Percentiles rank a stretch among this genome's conserved stretches.
These are phyloP conservation scores for Nudaria mundana DNA, from an alignment of 2,888 invertebrate species.

Conservation along the genomic window DNA sequence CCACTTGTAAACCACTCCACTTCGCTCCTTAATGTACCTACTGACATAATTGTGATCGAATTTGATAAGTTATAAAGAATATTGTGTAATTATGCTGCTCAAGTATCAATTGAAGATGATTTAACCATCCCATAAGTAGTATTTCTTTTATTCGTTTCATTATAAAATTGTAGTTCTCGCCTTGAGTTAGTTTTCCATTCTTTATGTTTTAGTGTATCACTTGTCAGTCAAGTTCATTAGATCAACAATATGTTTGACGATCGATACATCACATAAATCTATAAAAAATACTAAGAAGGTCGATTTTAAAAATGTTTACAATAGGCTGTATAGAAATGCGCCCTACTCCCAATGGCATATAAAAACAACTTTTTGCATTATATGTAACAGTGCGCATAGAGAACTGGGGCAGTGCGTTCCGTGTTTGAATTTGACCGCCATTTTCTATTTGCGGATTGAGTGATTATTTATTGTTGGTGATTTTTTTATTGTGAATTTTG, in stretches of 20 bases:
- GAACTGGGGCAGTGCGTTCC: conserved; percentile 46
- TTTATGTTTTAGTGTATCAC: background rate
- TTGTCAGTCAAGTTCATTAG: conserved; percentile 7
- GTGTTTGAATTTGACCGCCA: conserved; percentile 22
- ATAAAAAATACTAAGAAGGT: conserved; percentile 10
- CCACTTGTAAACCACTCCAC: no score
- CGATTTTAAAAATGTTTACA: conserved; percentile 28
- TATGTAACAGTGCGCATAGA: conserved; percentile 54
- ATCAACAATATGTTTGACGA: background rate
- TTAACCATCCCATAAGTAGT: background rate
- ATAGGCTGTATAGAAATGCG: conserved; percentile 43
- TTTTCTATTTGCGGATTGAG: conserved; percentile 42
- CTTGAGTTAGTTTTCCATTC: background rate
- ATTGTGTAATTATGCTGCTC: no score
- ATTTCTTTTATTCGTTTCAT: no score
- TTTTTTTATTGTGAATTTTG: conserved; percentile 10
- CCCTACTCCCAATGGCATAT: conserved; percentile 48
- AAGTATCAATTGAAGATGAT: background rate
- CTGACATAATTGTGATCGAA: no score
- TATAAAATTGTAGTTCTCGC: no score
- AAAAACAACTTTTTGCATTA: conserved; percentile 59
- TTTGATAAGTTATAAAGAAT: no score
- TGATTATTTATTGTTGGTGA: conserved; percentile 12
- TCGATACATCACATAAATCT: conserved; percentile 6
- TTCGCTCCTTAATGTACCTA: no score